These are phyloP conservation scores for Acipenser oxyrinchus DNA, from an alignment of 2,797 vertebrate species.

Conservation along the genomic window DNA sequence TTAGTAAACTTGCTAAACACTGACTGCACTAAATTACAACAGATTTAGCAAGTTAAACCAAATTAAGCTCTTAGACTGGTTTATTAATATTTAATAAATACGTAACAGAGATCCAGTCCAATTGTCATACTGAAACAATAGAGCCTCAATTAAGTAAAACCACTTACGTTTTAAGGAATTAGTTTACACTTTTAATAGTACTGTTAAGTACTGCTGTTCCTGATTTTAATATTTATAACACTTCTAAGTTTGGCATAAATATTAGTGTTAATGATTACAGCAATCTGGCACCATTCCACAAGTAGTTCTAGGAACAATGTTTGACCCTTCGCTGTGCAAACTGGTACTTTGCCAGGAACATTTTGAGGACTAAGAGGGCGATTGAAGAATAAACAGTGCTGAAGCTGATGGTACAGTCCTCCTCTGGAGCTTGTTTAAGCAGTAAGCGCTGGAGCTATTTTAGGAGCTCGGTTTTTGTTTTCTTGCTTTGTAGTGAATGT, in stretches of 20 bases:
- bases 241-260: constrained; percentile 67
- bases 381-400: constrained; percentile 59
- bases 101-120: constrained; percentile 10
- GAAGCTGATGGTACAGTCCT: constrained; percentile 45
- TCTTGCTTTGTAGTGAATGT: too few species aligned
- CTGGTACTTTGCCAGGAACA: constrained; percentile 55
- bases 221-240: constrained; percentile 66
- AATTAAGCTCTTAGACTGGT: constrained; percentile 20
- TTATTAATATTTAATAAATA: constrained; percentile 23
- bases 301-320: constrained; percentile 54
- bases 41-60: constrained; percentile 29
- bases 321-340: constrained; percentile 52
- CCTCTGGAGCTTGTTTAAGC: constrained; percentile 28
- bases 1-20: constrained; percentile 26
- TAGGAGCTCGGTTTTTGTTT: too few species aligned
- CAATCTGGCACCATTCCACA: constrained; percentile 52
- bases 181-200: constrained; percentile 20
- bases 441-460: too few species aligned
- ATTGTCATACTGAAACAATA: constrained; percentile 20
- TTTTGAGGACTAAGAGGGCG: constrained; percentile 52
- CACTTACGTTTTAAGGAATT: constrained; percentile 22
- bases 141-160: constrained; percentile 22
- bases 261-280: constrained; percentile 71
- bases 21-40: background rate
- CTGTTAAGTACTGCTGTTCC: constrained; percentile 22